These are phyloP conservation scores for Poeciliopsis infans DNA, from an alignment of 2,797 vertebrate genomes.

Conservation along the genomic window DNA sequence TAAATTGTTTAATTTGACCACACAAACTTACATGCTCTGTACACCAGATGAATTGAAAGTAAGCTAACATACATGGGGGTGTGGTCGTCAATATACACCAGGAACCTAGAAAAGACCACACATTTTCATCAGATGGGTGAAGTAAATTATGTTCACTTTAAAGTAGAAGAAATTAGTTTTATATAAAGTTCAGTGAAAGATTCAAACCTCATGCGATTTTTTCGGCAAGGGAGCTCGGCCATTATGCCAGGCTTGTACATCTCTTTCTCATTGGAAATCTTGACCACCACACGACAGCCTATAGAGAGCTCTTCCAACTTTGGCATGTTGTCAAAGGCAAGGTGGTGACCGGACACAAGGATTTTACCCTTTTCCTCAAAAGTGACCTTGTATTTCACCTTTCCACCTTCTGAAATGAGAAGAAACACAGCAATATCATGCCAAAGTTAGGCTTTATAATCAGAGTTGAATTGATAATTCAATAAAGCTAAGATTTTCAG, in stretches of 20 bases:
- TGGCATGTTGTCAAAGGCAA: constrained; percentile 83
- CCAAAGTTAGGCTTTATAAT: neutral
- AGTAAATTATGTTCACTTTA: neutral
- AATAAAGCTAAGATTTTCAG: neutral
- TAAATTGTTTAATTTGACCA: neutral
- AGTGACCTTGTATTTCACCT: constrained; percentile 85
- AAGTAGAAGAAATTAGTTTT: neutral
- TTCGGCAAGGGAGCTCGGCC: constrained; percentile 87
- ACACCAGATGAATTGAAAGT: constrained; percentile 84
- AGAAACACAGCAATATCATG: neutral
- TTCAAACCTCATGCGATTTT: constrained; percentile 85
- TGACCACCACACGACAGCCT: constrained; percentile 87
- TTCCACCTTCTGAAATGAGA: constrained; percentile 31
- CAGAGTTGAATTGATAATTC: neutral
- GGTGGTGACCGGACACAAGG: constrained; percentile 88
- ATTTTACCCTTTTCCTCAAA: constrained; percentile 87
- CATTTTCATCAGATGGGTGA: neutral
- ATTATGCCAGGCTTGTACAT: constrained; percentile 85
- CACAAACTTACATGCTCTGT: constrained; percentile 83
- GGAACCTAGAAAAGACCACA: constrained; percentile 79
- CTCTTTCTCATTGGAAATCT: constrained; percentile 74
- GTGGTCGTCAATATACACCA: constrained; percentile 90
- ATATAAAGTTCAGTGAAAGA: neutral
- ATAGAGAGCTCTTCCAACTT: constrained; percentile 78
- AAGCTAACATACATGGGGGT: constrained; percentile 84